Evolutionary conservation across 53 echinoderm and acorn worm genomes (phyloP).

Genomic region (Zoroaster sp.): DNA sequence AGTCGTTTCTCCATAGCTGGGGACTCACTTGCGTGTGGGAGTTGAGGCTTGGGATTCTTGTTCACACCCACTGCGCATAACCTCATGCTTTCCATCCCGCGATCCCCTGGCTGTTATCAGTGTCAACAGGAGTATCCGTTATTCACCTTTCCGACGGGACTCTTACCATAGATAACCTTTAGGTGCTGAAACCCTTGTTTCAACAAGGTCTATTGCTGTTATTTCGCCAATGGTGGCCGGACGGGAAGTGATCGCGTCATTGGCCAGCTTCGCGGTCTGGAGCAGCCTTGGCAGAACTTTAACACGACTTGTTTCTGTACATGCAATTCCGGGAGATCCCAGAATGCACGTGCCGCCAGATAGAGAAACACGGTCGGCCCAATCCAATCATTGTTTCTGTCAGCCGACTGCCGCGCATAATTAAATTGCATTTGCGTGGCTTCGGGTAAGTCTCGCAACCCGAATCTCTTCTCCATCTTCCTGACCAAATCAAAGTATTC

Average conservation of each 20-base stretch:
- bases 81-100: too few species aligned
- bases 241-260: too few species aligned
- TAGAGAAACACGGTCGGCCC: too few species aligned
- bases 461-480: too few species aligned
- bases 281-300: background rate
- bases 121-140: too few species aligned
- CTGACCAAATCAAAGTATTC: conserved; percentile 4
- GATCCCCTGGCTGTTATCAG: too few species aligned
- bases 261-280: too few species aligned
- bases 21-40: background rate
- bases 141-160: background rate
- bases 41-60: background rate
- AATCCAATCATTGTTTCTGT: too few species aligned
- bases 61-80: background rate
- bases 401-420: background rate
- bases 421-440: conserved; percentile 12
- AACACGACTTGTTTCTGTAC: background rate
- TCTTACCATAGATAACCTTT: conserved; percentile 11
- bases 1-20: background rate
- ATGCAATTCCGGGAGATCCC: background rate
- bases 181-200: conserved; percentile 53
- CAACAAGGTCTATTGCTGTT: background rate
- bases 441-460: conserved; percentile 1
- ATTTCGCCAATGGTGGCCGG: background rate
- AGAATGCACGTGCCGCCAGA: too few species aligned